Conservation (phyloP, 1,140 invertebrate genomes). For the Cotesia vestalis region DNA sequence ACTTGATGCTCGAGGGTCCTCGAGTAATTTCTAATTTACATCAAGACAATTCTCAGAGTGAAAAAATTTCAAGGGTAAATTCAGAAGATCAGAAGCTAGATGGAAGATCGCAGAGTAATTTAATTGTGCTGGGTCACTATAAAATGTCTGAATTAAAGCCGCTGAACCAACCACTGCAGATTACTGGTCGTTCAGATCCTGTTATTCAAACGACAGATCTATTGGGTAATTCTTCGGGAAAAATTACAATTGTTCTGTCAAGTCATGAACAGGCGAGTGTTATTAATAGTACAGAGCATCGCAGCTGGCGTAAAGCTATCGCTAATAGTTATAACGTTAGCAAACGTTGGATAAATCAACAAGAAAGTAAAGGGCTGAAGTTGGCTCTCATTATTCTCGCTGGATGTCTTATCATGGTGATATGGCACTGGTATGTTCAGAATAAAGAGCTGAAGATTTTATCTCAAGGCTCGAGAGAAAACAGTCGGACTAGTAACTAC, state of each 20-base stretch:
- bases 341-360: conserved; percentile 72
- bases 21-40: conserved; percentile 54
- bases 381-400: conserved; percentile 73
- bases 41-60: conserved; percentile 44
- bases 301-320: conserved; percentile 47
- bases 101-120: conserved; percentile 48
- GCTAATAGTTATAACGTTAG: conserved; percentile 42
- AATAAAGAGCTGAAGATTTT: conserved; percentile 72
- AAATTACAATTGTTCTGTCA: conserved; percentile 39
- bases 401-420: conserved; percentile 73
- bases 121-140: conserved; percentile 73
- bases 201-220: conserved; percentile 53
- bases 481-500: conserved; percentile 54
- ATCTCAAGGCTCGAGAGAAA: conserved; percentile 65
- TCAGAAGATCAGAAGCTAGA: conserved; percentile 43
- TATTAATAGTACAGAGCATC: conserved; percentile 29
- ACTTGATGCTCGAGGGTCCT: conserved; percentile 77
- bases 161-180: conserved; percentile 65
- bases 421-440: conserved; percentile 72
- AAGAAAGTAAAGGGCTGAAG: conserved; percentile 76
- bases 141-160: conserved; percentile 71
- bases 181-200: conserved; percentile 67
- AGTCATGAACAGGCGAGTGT: conserved; percentile 38
- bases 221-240: conserved; percentile 46
- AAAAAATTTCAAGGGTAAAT: conserved; percentile 1